phyloP scores from a whole-genome alignment of 2,113 vertebrate species.

The Pteruthius melanotis region DNA sequence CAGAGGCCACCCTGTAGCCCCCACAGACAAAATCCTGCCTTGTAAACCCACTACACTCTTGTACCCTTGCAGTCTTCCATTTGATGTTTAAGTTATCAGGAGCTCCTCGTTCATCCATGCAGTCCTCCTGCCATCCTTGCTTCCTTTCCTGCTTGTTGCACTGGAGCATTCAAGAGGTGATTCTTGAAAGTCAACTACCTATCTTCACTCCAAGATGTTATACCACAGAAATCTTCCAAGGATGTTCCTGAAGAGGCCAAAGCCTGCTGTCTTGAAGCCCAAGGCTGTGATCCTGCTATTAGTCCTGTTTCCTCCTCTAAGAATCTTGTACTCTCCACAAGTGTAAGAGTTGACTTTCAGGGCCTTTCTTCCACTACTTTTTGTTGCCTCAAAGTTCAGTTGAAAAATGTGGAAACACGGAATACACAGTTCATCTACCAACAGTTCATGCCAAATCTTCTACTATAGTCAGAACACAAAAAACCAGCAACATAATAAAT shows the following conservation, averaged over 20 bases:
- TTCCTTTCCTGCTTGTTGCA: background rate
- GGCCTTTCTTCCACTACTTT: background rate
- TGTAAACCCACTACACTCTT: background rate
- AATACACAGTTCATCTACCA: background rate
- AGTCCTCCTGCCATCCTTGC: background rate
- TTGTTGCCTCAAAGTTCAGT: background rate
- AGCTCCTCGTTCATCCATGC: background rate
- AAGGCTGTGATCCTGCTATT: background rate
- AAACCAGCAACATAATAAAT: background rate
- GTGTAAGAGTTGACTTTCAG: background rate
- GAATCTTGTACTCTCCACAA: background rate
- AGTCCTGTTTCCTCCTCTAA: background rate
- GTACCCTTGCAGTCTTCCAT: background rate
- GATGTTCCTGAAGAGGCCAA: background rate
- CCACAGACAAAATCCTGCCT: background rate
- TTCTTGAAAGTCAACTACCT: background rate
- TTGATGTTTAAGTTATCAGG: background rate
- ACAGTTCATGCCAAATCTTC: background rate
- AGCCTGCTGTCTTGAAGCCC: background rate
- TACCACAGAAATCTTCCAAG: background rate
- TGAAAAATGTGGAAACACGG: background rate
- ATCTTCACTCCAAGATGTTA: background rate
- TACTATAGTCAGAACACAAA: background rate
- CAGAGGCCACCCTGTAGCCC: background rate
- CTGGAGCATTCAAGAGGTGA: background rate